phyloP scores from a whole-genome alignment of 2,888 invertebrate species.

The Eurytoma californica region DNA sequence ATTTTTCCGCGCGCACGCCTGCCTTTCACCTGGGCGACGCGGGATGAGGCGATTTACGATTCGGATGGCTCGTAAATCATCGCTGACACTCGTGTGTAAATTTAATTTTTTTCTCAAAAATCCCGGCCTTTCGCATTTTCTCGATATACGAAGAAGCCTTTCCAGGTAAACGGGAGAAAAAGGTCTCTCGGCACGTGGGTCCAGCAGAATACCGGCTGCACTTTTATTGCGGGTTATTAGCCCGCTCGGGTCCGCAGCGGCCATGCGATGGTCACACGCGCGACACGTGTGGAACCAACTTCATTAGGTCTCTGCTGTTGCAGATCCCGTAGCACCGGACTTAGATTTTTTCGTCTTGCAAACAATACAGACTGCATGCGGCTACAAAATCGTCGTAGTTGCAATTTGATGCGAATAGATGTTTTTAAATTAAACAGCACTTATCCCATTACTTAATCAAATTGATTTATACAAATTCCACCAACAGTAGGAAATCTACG shows the following conservation, averaged over 20 bases:
- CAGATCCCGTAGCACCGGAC: no score
- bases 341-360: no score
- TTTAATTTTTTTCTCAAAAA: no score
- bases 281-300: no score
- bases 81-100: not conserved
- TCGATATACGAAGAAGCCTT: not conserved
- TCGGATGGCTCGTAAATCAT: not conserved
- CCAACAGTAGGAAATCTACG: no score
- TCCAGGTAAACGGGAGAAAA: not conserved
- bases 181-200: not conserved
- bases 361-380: no score
- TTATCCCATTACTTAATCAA: no score
- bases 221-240: slow-evolving; percentile 43
- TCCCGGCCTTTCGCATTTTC: not conserved
- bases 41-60: not conserved
- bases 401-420: no score
- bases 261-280: not conserved
- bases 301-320: no score
- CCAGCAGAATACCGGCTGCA: not conserved
- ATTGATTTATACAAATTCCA: no score
- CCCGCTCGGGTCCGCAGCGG: slow-evolving; percentile 11
- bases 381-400: no score
- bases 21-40: not conserved
- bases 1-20: not conserved
- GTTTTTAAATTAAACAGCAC: no score